Evolutionary conservation across 2,888 invertebrate genomes (phyloP), one percentile per base, ranked within the genome.

Genomic region (Xestobium rufovillosum): DNA sequence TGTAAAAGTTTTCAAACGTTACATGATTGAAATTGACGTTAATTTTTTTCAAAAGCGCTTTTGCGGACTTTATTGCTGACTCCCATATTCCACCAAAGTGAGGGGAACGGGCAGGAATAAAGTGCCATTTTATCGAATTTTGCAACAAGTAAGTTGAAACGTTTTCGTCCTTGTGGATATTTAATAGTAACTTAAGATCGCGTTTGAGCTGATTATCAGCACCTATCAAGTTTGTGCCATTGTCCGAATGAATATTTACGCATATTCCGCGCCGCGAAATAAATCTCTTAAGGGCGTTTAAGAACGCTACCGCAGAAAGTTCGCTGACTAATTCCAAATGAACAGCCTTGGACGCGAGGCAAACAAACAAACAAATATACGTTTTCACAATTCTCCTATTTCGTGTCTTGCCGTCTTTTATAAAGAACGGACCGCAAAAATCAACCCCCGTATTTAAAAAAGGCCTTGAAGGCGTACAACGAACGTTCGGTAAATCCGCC

Each of bases 41-140:
- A 6, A 53, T 34, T 17, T 51, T 38, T 13, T 37, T 41, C 14
- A 57, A 17, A 34, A 55, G 55, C 38, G 33, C 35, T 38, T 61
- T 60, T 2, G 47, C 36, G 1, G 45, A 47, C 28, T 51, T 52
- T 1, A 59, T n/a, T n/a, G n/a, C n/a, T n/a, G n/a, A n/a, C n/a
- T n/a, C n/a, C n/a, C n/a, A n/a, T n/a, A n/a, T n/a, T n/a, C n/a
- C n/a, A n/a, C n/a, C n/a, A n/a, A n/a, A n/a, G n/a, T n/a, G n/a
- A n/a, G n/a, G n/a, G n/a, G 50, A 42, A 9, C 33, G 25, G 3
- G 57, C 47, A 2, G 56, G 54, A 25, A 48, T 52, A 34, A 57
- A 60, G 23, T 53, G 41, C 56, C 57, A 57, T 37, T 43, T 17
- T n/a, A n/a, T n/a, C n/a, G n/a, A n/a, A n/a, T n/a, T n/a, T n/a